Evolutionary conservation across 2,888 invertebrate genomes (phyloP), one percentile per base, ranked within the genome.

Genomic region (Erebia aethiops): DNA sequence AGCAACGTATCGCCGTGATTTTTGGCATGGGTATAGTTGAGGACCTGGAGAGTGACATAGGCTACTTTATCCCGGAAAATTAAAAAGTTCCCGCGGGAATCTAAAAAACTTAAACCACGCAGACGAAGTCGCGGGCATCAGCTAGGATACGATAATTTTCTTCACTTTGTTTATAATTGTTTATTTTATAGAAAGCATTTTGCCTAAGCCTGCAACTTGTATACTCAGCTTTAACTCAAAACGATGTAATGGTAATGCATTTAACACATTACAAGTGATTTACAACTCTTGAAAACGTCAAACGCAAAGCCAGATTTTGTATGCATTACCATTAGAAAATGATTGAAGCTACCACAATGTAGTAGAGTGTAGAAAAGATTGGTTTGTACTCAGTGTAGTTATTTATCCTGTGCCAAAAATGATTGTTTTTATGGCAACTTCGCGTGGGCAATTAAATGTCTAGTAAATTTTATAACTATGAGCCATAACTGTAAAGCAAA

Each of bases 391-490:
- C 7, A 7, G 35, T 35, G 35, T 54, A 61, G 11, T 26, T 60
- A 35, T 58, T 46, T 13, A 41, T 21, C 18, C 66, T 52, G 41
- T 58, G 57, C 35, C 51, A 57, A 64, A 56, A 70, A 60, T 67
- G 26, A 72, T 68, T 62, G 56, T 56, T 54, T 16, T 61, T 58
- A 63, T 57, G 49, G 62, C 52, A 67, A 35, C 51, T 52, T 58
- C 49, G 57, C 64, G 63, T 62, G 41, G 56, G 52, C 63, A 66
- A 64, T 76, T 62, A 64, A 72, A 58, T 67, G 62, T 56, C 60
- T 69, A 35, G 60, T 74, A 67, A 73, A 74, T 71, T 71, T 74
- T 72, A 75, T 67, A 67, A 71, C 71, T 49, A 64, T 68, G 67
- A 54, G 69, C 67, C 66, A 69, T 60, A 63, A 67, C 67, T 74